phyloP scores from a whole-genome alignment of 2,113 vertebrate species.

The Callocephalon fimbriatum region DNA sequence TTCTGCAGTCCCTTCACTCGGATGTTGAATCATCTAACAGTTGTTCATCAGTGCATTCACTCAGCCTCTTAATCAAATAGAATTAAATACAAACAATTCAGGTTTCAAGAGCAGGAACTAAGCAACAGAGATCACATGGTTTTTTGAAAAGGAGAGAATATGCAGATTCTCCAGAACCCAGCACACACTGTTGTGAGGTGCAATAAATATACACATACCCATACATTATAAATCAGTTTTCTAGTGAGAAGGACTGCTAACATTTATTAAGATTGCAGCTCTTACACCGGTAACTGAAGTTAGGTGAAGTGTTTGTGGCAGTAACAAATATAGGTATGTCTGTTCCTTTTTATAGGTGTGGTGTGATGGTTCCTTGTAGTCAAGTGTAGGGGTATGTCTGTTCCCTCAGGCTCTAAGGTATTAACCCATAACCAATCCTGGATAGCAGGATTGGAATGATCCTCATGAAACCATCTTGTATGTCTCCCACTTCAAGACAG shows the following conservation, averaged over 20 bases:
- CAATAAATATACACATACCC: not conserved
- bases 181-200: not conserved
- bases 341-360: not conserved
- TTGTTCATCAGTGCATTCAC: not conserved
- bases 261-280: not conserved
- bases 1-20: not conserved
- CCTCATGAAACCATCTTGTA: not conserved
- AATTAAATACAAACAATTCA: not conserved
- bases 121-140: not conserved
- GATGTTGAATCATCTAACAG: not conserved
- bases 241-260: not conserved
- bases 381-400: not conserved
- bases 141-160: not conserved
- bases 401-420: not conserved
- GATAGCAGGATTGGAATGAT: not conserved
- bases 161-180: not conserved
- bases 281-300: not conserved
- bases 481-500: not conserved
- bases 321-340: not conserved
- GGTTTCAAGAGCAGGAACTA: not conserved
- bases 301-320: not conserved
- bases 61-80: not conserved
- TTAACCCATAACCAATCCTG: not conserved
- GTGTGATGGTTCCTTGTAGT: not conserved
- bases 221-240: not conserved